A percentile compares a stretch with the other conserved stretches of the same genome.
Conservation (phyloP, 2,888 invertebrate genomes). For the Tachystola acroxantha region DNA sequence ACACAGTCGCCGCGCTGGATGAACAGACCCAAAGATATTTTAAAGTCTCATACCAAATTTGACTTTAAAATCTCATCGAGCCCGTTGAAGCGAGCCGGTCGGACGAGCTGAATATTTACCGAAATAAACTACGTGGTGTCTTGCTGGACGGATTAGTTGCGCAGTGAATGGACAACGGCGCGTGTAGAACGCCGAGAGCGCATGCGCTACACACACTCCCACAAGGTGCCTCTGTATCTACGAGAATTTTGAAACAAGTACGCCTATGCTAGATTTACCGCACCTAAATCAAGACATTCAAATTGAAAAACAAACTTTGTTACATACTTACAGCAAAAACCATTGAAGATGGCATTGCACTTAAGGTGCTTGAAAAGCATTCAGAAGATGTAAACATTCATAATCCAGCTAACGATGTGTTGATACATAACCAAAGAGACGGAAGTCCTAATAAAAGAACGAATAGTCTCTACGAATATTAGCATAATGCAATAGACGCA, state of each 20-base stretch:
- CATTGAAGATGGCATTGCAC: too few species aligned
- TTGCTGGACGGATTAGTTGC: conserved; percentile 54
- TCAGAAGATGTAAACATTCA: neutral
- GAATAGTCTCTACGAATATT: neutral
- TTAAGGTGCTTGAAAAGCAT: too few species aligned
- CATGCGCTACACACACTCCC: conserved; percentile 66
- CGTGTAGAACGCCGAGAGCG: conserved; percentile 53
- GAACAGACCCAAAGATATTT: conserved; percentile 58
- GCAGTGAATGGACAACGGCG: conserved; percentile 65
- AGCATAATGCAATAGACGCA: conserved; percentile 4
- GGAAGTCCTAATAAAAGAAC: neutral
- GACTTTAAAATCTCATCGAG: conserved; percentile 68
- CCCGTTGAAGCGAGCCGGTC: conserved; percentile 45
- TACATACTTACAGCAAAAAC: too few species aligned
- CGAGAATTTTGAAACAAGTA: conserved; percentile 35
- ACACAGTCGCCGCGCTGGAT: conserved; percentile 28
- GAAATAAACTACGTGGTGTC: conserved; percentile 40
- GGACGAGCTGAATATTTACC: conserved; percentile 56
- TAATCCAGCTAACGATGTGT: neutral
- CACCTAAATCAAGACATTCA: conserved; percentile 31
- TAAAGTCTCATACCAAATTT: conserved; percentile 68
- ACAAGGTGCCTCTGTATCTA: conserved; percentile 31
- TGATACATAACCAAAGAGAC: too few species aligned
- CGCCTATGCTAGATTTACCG: conserved; percentile 21
- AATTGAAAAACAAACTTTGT: conserved; percentile 32